Evolutionary conservation across 2,113 vertebrate species (phyloP), one percentile per base, ranked within the genome.

Genomic region (Tyrannus savana): DNA sequence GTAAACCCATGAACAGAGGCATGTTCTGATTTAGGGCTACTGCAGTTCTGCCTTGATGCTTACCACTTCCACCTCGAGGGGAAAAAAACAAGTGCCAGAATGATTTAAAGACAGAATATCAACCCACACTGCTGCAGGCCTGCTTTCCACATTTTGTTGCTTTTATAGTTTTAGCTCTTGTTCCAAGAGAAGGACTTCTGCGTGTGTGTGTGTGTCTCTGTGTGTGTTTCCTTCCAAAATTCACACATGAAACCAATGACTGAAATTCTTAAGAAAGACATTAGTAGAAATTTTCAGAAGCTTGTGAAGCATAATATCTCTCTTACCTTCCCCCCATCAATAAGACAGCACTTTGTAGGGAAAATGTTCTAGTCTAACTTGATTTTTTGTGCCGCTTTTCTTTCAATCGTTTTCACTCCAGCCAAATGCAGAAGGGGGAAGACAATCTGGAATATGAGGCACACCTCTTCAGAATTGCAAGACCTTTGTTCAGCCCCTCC

Each of bases 101-200:
- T 97, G 97, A 98, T 97, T 97, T 97, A 98, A 97, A 97, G 97
- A 95, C 39, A 93, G 93, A 68, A 95, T 98, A 97, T 98, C 98
- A 97, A 91, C 62, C 59, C 94, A 87, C 72, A 93, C 58, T 92
- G 96, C 96, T 94, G 87, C 96, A 94, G 96, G 96, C 93, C 90
- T 89, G 79, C 83, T 97, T 96, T 97, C 95, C 80, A 93, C 95
- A 89, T 96, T 94, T 96, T 89, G 88, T 92, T 89, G 90, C 93
- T 94, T 93, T 97, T 95, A 96, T 94, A 78, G 95, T 88, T 95
- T 95, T 87, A 95, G 93, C 37, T 95, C 80, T 89, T 90, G 83
- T 95, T 97, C 88, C 90, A 92, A 87, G 76, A 94, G 72, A 89
- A 95, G 89, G 87, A 89, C 84, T 95, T 91, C n/a, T 90, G 1